Evolutionary conservation across 2,888 invertebrate species (phyloP), one percentile per base, ranked within the genome.

Genomic region (Parnassius mnemosyne): DNA sequence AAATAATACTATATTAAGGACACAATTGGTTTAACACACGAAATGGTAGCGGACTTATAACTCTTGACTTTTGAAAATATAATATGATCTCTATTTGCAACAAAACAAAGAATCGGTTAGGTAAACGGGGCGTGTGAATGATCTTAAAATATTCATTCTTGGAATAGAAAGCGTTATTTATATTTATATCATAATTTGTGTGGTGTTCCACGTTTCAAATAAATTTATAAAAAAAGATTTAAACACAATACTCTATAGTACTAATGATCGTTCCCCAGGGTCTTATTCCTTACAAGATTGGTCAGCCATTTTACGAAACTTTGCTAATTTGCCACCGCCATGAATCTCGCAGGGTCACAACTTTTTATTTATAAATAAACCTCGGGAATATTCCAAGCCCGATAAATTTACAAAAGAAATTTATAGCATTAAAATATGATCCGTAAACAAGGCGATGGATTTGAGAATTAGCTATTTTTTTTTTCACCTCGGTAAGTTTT

Each of bases 191-290:
- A 34, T 7, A 34, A 34, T 34, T 3, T 34, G 7, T 34, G 34
- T 34, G 34, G 7, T 7, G 7, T 7, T 7, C 7, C 7, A 34
- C 34, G 3, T 34, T 34, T 5, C 34, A 34, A 34, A 20, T 20
- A 2, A 20, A 20, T 20, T 2, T 20, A 20, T 20, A 20, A 20
- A 20, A 34, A 34, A 34, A 34, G 7, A 60, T 59, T 52, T 1
- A 61, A 66, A 63, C 61, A 59, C 60, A 63, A 57, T 64, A 9
- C 9, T 68, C 65, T 64, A 64, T 67, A 64, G 57, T 69, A 69
- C 68, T 75, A 76, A 76, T 73, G 70, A 73, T 70, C 68, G 60
- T 55, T 68, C 73, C 69, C 71, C 55, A 46, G 58, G 66, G 69
- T 64, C 68, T 69, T 64, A 70, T 66, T 71, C 67, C 64, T 34